Evolutionary conservation across 2,797 vertebrate species (phyloP).

Genomic region (Sebastolobus alascanus): DNA sequence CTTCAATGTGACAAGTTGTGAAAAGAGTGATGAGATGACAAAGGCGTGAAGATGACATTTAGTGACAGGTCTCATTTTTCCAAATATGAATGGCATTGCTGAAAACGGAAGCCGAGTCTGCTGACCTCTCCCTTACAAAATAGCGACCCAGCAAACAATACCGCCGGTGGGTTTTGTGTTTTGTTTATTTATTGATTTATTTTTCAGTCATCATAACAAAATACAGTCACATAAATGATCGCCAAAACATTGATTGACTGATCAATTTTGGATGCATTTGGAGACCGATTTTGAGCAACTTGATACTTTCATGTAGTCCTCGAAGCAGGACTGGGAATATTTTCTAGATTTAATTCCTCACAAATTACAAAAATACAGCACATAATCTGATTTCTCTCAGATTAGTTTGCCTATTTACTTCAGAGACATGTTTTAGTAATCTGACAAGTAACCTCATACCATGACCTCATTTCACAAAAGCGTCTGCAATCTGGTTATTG

Average conservation of each 20-base stretch:
- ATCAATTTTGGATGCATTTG: neutral
- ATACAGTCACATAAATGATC: neutral
- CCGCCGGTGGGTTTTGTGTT: neutral
- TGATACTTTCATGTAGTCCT: neutral
- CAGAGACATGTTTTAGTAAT: slow-evolving; percentile 10
- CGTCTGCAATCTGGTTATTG: slow-evolving; percentile 12
- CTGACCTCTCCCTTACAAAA: slow-evolving; percentile 59
- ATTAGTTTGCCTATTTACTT: slow-evolving; percentile 6
- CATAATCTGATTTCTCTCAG: neutral
- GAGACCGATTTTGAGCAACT: neutral
- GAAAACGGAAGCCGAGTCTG: slow-evolving; percentile 52
- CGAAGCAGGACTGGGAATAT: neutral
- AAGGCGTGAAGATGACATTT: slow-evolving; percentile 78
- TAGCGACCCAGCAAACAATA: slow-evolving; percentile 43
- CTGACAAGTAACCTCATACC: slow-evolving; percentile 10
- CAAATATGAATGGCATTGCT: slow-evolving; percentile 69
- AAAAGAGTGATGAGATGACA: slow-evolving; percentile 79
- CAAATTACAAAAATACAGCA: neutral
- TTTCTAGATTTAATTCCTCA: slow-evolving; percentile 1
- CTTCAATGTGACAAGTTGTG: slow-evolving; percentile 80
- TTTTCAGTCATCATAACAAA: neutral
- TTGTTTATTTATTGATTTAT: neutral
- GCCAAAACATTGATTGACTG: neutral
- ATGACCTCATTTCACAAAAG: slow-evolving; percentile 12
- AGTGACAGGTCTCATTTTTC: slow-evolving; percentile 77